These are phyloP conservation scores for Rhinoderma darwinii DNA, from an alignment of 2,113 vertebrate species.

Conservation along the genomic window DNA sequence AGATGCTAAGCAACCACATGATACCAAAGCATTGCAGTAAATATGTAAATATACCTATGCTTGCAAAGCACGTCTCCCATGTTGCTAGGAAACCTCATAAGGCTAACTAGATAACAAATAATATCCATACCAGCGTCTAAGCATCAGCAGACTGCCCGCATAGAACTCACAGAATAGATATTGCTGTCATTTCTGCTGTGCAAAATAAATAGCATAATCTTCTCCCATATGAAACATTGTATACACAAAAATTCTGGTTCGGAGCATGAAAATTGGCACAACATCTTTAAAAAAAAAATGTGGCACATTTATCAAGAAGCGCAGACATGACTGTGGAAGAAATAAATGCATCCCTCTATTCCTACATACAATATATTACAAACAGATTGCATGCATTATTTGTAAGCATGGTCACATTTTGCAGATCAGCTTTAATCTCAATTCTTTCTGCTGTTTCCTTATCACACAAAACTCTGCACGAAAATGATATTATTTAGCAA, in stretches of 20 bases:
- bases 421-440: conserved; percentile 11
- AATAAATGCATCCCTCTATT: not conserved
- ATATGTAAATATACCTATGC: conserved; percentile 52
- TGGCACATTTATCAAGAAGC: conserved; percentile 13
- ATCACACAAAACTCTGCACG: conserved; percentile 22
- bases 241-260: not conserved
- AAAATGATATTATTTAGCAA: conserved; percentile 16
- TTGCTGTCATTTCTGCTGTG: conserved; percentile 8
- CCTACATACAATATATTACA: conserved; percentile 15
- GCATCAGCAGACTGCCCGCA: conserved; percentile 27
- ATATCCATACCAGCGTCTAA: conserved; percentile 33
- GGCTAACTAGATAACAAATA: conserved; percentile 48
- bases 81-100: conserved; percentile 54
- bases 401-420: conserved; percentile 20
- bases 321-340: conserved; percentile 20
- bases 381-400: conserved; percentile 20
- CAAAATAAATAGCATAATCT: conserved; percentile 20
- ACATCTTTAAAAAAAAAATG: not conserved
- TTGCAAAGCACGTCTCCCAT: conserved; percentile 46
- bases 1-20: conserved; percentile 42
- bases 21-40: conserved; percentile 36
- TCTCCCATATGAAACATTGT: not conserved
- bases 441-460: conserved; percentile 15
- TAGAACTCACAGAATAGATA: conserved; percentile 22
- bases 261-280: conserved; percentile 16